These are phyloP conservation scores for Torymus texanus DNA, from an alignment of 2,888 invertebrate genomes.

Conservation along the genomic window DNA sequence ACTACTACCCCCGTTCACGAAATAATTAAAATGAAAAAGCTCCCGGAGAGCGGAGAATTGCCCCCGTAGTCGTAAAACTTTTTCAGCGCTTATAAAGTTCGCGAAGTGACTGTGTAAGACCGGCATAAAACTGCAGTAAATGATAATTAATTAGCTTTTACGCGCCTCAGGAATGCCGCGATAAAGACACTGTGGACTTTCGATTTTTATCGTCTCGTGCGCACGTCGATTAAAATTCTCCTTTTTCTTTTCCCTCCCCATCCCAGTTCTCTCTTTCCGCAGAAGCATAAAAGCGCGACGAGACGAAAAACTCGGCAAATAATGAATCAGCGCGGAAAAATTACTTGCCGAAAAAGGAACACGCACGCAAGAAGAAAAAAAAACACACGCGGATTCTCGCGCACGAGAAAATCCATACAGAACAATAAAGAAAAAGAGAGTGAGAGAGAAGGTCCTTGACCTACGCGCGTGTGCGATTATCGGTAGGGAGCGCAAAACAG, in stretches of 20 bases:
- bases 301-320: slow-evolving; percentile 12
- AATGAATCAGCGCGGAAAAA: background rate
- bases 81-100: slow-evolving; percentile 13
- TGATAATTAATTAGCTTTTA: slow-evolving; percentile 27
- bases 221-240: slow-evolving; percentile 12
- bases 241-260: background rate
- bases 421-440: background rate
- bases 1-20: background rate
- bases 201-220: background rate
- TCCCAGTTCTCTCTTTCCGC: no score
- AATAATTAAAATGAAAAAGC: slow-evolving; percentile 20
- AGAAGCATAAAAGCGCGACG: background rate
- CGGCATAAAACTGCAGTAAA: slow-evolving; percentile 30
- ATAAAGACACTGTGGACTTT: background rate
- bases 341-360: background rate
- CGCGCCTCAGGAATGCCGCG: background rate
- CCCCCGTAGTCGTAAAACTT: slow-evolving; percentile 17
- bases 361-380: background rate
- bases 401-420: no score
- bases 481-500: background rate
- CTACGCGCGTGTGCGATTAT: background rate
- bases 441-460: slow-evolving; percentile 12
- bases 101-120: slow-evolving; percentile 9
- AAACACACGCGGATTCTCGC: background rate
- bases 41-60: slow-evolving; percentile 9